Evolutionary conservation across 2,113 vertebrate genomes (phyloP).

Genomic region (Alethe diademata): DNA sequence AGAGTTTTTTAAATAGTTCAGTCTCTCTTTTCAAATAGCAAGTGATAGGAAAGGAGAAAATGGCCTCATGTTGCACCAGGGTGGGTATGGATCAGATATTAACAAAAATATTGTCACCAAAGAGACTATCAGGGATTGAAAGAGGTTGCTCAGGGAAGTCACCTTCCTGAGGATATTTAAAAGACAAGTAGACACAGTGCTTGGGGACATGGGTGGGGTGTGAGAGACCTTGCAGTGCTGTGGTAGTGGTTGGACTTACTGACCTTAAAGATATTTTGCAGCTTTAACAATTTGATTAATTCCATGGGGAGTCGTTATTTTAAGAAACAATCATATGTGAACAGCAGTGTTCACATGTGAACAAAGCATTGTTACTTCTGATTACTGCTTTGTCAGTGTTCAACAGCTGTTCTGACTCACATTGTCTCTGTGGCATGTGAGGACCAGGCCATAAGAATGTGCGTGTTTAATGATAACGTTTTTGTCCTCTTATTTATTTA

Average conservation of each 20-base stretch:
- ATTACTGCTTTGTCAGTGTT: not conserved
- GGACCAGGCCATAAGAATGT: not conserved
- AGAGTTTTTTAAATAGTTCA: not conserved
- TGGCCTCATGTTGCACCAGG: not conserved
- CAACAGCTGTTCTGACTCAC: not conserved
- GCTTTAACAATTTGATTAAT: not conserved
- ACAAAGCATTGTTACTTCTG: not conserved
- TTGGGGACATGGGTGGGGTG: not conserved
- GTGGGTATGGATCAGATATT: not conserved
- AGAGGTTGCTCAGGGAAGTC: not conserved
- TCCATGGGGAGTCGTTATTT: not conserved
- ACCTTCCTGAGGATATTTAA: not conserved
- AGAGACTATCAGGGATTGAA: not conserved
- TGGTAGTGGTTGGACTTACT: not conserved
- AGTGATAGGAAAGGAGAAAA: not conserved
- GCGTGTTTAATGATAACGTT: not conserved
- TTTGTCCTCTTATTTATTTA: not conserved
- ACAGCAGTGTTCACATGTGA: not conserved
- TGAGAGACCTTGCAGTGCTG: not conserved
- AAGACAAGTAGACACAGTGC: accelerated
- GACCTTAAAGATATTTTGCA: not conserved
- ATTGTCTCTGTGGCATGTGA: not conserved
- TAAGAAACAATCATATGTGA: not conserved
- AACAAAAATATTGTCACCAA: not conserved
- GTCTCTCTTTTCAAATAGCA: not conserved